Base-by-base conservation (phyloP, 2,797 vertebrate species). In the Urocyon cinereoargenteus region DNA sequence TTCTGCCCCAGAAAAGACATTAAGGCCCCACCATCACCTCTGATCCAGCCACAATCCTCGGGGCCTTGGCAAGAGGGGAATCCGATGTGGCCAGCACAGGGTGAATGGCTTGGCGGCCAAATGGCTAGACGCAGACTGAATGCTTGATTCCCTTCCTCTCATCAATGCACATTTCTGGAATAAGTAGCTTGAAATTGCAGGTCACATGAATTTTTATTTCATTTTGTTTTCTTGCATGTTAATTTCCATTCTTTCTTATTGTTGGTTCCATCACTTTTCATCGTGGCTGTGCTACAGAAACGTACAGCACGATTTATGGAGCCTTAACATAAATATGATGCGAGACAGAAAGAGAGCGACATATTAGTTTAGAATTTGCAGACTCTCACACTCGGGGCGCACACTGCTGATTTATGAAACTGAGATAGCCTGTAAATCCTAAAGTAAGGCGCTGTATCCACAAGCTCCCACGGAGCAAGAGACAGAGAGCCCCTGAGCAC, bases 281-380 rank as follows among this genome's bases (percentile, higher is more conserved):
- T 85, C 90, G 31, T 11, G 9, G 85, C n/a, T 15, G 22, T 85
- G 97, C 96, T 55, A 86, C 90, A 59, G 84, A 86, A 96, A 90
- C 1, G 13, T 34, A 59, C 88, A 93, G 59, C 18, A 79, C 90
- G 61, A 97, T 97, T 98, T 98, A 92, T 94, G 96, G 92, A 59
- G 95, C 84, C 88, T 91, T 97, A 94, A 97, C 96, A 97, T 97
- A 97, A 94, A 91, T 87, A 94, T 16, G 95, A 94, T 85, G 95
- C 97, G 64, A 95, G 97, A 97, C 97, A 97, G 95, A 97, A 98
- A 98, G 84, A 97, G 96, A 98, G 92, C 92, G 45, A 96, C 95
- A 7, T 22, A 96, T 95, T 94, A 95, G 97, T 98, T 96, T 96
- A 93, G 97, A 97, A 94, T 97, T 88, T 97, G 97, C 97, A 94